phyloP scores from a whole-genome alignment of 1,140 invertebrate genomes.

The Drosophila oshimai region DNA sequence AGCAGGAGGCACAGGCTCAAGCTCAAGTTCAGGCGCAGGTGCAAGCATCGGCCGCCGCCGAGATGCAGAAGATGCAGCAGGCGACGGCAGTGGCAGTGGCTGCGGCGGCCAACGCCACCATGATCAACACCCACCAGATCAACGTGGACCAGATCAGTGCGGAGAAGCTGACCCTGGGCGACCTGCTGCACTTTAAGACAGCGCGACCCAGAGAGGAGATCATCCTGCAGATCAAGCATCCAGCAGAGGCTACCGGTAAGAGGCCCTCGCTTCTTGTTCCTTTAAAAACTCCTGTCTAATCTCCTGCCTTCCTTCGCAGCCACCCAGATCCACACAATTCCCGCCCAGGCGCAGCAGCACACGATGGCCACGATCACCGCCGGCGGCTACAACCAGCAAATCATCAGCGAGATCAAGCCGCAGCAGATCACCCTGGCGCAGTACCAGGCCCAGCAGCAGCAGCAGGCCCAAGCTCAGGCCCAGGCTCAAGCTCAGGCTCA shows the following conservation, averaged over 20 bases:
- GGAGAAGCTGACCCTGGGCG: conserved; percentile 73
- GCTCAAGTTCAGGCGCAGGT: conserved; percentile 38
- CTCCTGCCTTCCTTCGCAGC: conserved; percentile 12
- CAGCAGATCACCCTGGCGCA: conserved; percentile 80
- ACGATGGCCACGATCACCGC: conserved; percentile 80
- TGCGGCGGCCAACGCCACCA: conserved; percentile 61
- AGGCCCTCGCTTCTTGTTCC: too few relatives aligned
- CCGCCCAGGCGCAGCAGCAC: conserved; percentile 73
- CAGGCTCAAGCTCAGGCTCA: conserved; percentile 55
- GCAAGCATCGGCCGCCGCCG: conserved; percentile 53
- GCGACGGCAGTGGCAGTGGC: conserved; percentile 51
- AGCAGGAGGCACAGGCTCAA: conserved; percentile 43
- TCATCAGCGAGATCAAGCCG: conserved; percentile 80
- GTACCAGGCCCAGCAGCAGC: conserved; percentile 77
- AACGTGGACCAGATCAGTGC: conserved; percentile 76
- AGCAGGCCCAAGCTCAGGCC: conserved; percentile 58
- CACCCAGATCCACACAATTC: conserved; percentile 73
- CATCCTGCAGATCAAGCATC: conserved; percentile 79
- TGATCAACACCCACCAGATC: conserved; percentile 61
- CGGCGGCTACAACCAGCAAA: conserved; percentile 77
- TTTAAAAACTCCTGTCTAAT: neutral
- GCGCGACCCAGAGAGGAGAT: conserved; percentile 77
- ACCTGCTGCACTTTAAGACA: conserved; percentile 76
- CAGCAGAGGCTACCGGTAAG: conserved; percentile 63
- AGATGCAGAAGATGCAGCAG: conserved; percentile 66